phyloP scores from a whole-genome alignment of 2,113 vertebrate genomes.

The Daubentonia madagascariensis region DNA sequence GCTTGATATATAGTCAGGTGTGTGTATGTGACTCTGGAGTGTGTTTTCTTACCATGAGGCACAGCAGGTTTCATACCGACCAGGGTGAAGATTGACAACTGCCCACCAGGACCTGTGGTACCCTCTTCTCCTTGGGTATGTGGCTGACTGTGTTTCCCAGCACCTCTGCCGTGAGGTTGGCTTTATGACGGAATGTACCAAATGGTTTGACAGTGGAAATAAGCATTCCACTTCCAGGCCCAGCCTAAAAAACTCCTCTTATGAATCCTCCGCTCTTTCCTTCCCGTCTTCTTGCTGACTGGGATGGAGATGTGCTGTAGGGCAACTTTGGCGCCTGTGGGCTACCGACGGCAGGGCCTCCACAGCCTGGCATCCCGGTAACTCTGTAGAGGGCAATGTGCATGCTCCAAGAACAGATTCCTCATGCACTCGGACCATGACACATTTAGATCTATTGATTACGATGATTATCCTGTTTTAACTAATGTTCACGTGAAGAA shows the following conservation, averaged over 20 bases:
- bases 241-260: background rate
- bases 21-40: background rate
- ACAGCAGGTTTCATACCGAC: background rate
- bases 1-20: background rate
- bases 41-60: background rate
- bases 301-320: background rate
- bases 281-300: background rate
- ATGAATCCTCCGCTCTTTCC: background rate
- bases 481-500: background rate
- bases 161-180: background rate
- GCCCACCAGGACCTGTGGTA: fast-evolving
- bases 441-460: background rate
- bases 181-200: background rate
- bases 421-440: background rate
- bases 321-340: background rate
- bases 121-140: fast-evolving
- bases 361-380: no score
- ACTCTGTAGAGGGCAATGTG: background rate
- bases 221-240: background rate
- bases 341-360: background rate
- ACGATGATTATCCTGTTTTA: background rate
- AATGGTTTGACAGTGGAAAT: background rate
- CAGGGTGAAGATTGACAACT: background rate
- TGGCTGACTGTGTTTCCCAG: background rate
- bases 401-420: background rate